phyloP scores from a whole-genome alignment of 2,797 vertebrate species.

The Carapus acus region DNA sequence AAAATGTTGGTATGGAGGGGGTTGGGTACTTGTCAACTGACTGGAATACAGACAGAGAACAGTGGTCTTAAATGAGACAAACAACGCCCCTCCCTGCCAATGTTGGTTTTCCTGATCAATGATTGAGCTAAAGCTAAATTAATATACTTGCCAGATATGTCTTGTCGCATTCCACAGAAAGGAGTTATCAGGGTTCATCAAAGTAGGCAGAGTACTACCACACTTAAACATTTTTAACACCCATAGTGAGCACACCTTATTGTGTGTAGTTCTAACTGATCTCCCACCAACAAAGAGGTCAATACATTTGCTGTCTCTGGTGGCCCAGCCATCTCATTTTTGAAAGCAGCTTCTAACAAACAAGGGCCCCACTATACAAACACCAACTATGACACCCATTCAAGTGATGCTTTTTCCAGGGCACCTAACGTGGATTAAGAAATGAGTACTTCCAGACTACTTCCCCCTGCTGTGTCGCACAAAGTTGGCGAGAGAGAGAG shows the following conservation, averaged over 20 bases:
- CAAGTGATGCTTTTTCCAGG: conserved; percentile 49
- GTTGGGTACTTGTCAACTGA: conserved; percentile 1
- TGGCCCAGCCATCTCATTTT: conserved; percentile 27
- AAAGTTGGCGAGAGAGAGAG: conserved; percentile 11
- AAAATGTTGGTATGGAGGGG: conserved; percentile 14
- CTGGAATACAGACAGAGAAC: conserved; percentile 32
- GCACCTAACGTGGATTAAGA: conserved; percentile 39
- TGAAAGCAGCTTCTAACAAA: conserved; percentile 28
- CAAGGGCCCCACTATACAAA: no score
- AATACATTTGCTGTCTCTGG: conserved; percentile 20
- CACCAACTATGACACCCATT: no score
- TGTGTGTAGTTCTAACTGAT: not conserved
- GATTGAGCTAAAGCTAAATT: not conserved
- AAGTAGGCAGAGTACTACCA: no score
- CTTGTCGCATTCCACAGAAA: not conserved
- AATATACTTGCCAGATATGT: not conserved
- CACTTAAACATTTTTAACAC: not conserved
- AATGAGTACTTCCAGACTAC: conserved; percentile 31
- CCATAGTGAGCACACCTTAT: not conserved
- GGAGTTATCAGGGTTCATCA: not conserved
- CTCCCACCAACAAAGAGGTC: conserved; percentile 8
- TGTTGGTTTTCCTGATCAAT: conserved; percentile 25
- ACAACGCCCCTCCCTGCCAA: conserved; percentile 15
- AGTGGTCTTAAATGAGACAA: conserved; percentile 34
- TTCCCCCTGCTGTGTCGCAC: conserved; percentile 12